A percentile compares a stretch with the other conserved stretches of the same genome.
These are phyloP conservation scores for Amphipyra tragopoginis DNA, from an alignment of 2,888 invertebrate genomes.

Conservation along the genomic window DNA sequence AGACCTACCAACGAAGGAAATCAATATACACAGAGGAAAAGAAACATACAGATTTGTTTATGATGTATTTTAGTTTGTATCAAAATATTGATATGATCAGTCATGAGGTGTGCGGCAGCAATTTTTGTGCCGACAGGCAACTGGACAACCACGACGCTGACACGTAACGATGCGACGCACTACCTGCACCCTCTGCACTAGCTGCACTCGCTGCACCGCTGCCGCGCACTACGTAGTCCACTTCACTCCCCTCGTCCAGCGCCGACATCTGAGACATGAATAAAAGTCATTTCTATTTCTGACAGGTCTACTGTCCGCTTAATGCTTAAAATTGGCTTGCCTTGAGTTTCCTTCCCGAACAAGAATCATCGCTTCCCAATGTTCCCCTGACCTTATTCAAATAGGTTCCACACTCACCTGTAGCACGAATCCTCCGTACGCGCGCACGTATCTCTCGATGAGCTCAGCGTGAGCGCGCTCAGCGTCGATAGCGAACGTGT, in stretches of 20 bases:
- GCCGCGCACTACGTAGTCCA: slow-evolving; percentile 66
- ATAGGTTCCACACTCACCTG: no score
- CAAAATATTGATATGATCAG: not conserved
- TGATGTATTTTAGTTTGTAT: no score
- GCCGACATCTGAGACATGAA: slow-evolving; percentile 51
- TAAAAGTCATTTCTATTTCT: no score
- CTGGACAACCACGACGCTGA: slow-evolving; percentile 88
- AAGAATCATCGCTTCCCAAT: no score
- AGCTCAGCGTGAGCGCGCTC: slow-evolving; percentile 62
- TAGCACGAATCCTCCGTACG: slow-evolving; percentile 90
- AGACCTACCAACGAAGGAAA: no score
- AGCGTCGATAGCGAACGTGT: slow-evolving; percentile 81
- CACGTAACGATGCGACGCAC: slow-evolving; percentile 15
- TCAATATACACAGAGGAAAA: no score
- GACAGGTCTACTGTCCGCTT: no score
- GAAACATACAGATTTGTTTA: no score
- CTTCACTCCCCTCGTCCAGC: slow-evolving; percentile 59
- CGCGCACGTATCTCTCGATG: slow-evolving; percentile 86
- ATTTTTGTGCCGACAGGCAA: slow-evolving; percentile 82
- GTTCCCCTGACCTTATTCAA: no score
- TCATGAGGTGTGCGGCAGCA: slow-evolving; percentile 32
- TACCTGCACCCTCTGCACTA: slow-evolving; percentile 24
- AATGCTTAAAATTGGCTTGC: no score
- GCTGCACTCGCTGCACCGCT: slow-evolving; percentile 17
- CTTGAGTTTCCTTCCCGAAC: no score